These are phyloP conservation scores for Pelmatolapia mariae DNA, from an alignment of 2,113 vertebrate species.

Conservation along the genomic window DNA sequence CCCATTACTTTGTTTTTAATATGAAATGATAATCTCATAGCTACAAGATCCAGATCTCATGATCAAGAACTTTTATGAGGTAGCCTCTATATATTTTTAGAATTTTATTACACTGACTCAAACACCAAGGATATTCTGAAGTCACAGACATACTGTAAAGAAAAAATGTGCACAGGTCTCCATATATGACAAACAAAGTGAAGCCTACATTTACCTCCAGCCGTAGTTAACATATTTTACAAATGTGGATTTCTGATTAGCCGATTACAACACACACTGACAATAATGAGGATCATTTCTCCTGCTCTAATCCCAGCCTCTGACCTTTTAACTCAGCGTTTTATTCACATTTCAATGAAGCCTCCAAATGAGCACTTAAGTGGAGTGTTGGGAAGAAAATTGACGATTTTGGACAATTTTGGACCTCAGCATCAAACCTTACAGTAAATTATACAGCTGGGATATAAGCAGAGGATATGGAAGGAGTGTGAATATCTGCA, in stretches of 20 bases:
- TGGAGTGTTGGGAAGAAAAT: not conserved
- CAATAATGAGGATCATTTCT: not conserved
- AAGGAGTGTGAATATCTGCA: constrained; percentile 30
- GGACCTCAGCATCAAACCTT: not conserved
- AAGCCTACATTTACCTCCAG: not conserved
- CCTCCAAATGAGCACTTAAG: not conserved
- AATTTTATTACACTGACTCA: not conserved
- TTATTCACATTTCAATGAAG: not conserved
- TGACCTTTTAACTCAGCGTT: not conserved
- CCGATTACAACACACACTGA: not conserved
- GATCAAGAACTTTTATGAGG: not conserved
- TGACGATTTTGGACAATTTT: constrained; percentile 11
- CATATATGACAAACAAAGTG: not conserved
- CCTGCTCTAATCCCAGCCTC: not conserved
- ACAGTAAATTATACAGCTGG: constrained; percentile 39
- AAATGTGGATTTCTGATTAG: not conserved
- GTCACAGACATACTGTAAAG: not conserved
- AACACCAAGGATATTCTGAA: not conserved
- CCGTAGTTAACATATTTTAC: not conserved
- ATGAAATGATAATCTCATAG: not conserved
- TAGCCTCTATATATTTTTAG: not conserved
- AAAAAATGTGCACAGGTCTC: not conserved
- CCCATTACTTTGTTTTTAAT: not conserved
- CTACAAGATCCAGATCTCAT: not conserved
- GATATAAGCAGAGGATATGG: not conserved